Conservation (phyloP, 2,797 vertebrate species). For the Scolopax rusticola region DNA sequence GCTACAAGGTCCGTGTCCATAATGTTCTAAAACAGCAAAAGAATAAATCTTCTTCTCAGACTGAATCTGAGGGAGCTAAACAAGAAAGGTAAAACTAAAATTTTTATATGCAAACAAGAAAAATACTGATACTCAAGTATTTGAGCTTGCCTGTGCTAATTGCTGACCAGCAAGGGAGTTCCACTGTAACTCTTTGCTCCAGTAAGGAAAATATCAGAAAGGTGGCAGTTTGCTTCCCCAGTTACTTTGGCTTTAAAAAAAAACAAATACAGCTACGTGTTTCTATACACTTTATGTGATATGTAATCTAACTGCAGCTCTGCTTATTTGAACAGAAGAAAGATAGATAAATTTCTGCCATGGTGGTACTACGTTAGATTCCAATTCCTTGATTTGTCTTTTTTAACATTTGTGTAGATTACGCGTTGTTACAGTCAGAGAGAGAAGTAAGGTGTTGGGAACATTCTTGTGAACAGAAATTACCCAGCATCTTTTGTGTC, state of each 20-base stretch:
- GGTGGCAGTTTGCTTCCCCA: not conserved
- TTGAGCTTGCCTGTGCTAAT: not conserved
- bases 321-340: not conserved
- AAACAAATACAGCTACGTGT: not conserved
- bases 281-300: not conserved
- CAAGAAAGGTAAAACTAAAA: slow-evolving; percentile 86
- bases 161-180: not conserved
- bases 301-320: not conserved
- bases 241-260: not conserved
- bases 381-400: not conserved
- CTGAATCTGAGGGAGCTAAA: slow-evolving; percentile 87
- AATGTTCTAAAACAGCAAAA: slow-evolving; percentile 95
- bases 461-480: not conserved
- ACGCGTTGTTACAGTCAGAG: not conserved
- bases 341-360: not conserved
- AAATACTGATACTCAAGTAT: not conserved
- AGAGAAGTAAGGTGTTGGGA: not conserved
- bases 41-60: slow-evolving; percentile 79
- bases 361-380: not conserved
- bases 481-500: not conserved
- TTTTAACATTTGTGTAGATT: not conserved
- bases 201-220: not conserved
- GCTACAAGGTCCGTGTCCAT: slow-evolving; percentile 97
- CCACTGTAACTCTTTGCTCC: not conserved
- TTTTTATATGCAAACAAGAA: not conserved